A percentile compares a stretch with the other conserved stretches of the same genome.
Conservation (phyloP, 2,888 invertebrate species). For the Erebia ligea region DNA sequence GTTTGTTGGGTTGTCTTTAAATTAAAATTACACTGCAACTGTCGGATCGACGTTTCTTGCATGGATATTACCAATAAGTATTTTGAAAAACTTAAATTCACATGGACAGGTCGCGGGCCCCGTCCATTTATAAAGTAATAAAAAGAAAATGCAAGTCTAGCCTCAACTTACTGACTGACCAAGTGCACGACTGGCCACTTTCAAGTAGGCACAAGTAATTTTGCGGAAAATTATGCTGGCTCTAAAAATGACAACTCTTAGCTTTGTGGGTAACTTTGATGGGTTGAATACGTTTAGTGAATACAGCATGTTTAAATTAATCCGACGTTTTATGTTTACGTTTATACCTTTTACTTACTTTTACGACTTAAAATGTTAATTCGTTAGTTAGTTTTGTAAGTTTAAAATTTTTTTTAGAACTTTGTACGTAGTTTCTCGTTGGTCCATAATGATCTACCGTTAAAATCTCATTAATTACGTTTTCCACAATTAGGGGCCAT, state of each 20-base stretch:
- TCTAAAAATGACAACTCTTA: not conserved
- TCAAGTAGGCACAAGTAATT: not conserved
- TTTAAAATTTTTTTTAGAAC: not conserved
- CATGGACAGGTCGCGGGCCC: too few species aligned
- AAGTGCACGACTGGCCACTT: not conserved
- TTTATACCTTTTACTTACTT: slow-evolving; percentile 25
- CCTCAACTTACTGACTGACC: not conserved
- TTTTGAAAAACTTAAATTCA: too few species aligned
- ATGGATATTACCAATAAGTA: too few species aligned
- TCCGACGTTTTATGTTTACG: slow-evolving; percentile 32
- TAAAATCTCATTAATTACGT: too few species aligned
- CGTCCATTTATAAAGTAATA: too few species aligned
- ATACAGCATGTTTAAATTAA: slow-evolving; percentile 27
- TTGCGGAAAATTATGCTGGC: not conserved
- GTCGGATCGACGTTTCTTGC: too few species aligned
- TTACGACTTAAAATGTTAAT: slow-evolving; percentile 30
- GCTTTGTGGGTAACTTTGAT: slow-evolving; percentile 27
- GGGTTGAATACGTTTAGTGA: slow-evolving; percentile 13
- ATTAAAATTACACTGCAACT: too few species aligned
- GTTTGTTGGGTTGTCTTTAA: too few species aligned
- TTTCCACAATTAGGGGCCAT: too few species aligned
- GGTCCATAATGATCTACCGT: not conserved
- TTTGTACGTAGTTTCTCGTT: not conserved
- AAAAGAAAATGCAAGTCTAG: too few species aligned
- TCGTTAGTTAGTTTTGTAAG: slow-evolving; percentile 27